Evolutionary conservation across 2,888 invertebrate genomes (phyloP).

Genomic region (Dendrolimus houi): DNA sequence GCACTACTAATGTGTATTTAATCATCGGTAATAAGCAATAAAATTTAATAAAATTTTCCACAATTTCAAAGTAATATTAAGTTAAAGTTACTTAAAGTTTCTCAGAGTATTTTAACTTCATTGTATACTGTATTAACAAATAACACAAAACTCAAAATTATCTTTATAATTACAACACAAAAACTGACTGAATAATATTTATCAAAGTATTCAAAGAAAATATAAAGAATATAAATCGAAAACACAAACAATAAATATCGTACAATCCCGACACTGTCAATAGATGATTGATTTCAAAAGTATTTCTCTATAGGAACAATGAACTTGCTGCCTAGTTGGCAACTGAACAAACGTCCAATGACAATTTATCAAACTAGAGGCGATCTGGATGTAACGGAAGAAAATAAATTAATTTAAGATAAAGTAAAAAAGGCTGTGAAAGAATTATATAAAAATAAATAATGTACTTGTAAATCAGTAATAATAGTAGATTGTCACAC

Average conservation of each 20-base stretch:
- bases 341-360: slow-evolving; percentile 9
- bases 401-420: neutral
- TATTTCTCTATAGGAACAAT: neutral
- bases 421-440: neutral
- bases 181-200: too few species aligned
- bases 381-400: neutral
- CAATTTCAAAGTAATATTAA: too few species aligned
- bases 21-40: too few species aligned
- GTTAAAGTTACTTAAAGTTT: too few species aligned
- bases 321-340: slow-evolving; percentile 12
- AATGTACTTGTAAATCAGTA: neutral
- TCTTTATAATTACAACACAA: too few species aligned
- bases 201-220: too few species aligned
- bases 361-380: slow-evolving; percentile 14
- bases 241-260: neutral
- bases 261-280: neutral
- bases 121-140: too few species aligned
- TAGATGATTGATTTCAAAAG: neutral
- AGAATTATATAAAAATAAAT: neutral
- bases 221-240: too few species aligned
- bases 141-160: too few species aligned
- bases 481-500: neutral
- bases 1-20: too few species aligned
- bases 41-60: too few species aligned
- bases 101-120: too few species aligned